Percentiles rank a stretch among this genome's conserved stretches.
Evolutionary conservation across 2,888 invertebrate genomes (phyloP).

Genomic region (Metalampra italica): DNA sequence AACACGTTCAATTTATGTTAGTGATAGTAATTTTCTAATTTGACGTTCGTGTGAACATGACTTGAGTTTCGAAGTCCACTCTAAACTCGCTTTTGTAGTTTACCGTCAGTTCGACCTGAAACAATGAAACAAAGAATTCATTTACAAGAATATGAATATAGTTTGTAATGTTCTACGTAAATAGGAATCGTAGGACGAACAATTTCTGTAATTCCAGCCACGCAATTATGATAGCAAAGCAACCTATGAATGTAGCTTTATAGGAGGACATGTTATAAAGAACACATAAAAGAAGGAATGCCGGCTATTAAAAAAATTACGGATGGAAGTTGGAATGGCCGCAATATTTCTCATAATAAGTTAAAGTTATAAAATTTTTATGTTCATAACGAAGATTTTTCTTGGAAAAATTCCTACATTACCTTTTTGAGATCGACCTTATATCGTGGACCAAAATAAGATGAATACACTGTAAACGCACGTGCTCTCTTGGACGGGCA

Average conservation of each 20-base stretch:
- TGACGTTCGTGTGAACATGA: background rate
- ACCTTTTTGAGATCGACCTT: background rate
- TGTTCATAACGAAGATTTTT: conserved; percentile 32
- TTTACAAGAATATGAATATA: background rate
- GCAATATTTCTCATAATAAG: conserved; percentile 44
- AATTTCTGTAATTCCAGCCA: background rate
- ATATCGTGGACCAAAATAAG: too few species aligned
- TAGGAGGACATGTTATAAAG: background rate
- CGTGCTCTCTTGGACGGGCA: too few species aligned
- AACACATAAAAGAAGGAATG: conserved; percentile 11
- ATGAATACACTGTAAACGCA: too few species aligned
- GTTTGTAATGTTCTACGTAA: too few species aligned
- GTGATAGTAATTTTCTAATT: background rate
- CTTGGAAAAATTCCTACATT: conserved; percentile 16
- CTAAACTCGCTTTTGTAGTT: background rate
- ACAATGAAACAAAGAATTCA: background rate
- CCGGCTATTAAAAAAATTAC: conserved; percentile 25
- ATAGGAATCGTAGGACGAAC: background rate
- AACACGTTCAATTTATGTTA: conserved; percentile 11
- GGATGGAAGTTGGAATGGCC: conserved; percentile 30
- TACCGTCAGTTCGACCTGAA: conserved; percentile 12
- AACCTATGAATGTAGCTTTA: background rate
- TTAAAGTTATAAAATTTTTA: conserved; percentile 46
- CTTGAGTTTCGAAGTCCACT: background rate
- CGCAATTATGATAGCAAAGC: background rate